Percentiles rank a stretch among this genome's conserved stretches.
Conservation (phyloP, 2,888 invertebrate genomes). For the Heliconius ethilla region DNA sequence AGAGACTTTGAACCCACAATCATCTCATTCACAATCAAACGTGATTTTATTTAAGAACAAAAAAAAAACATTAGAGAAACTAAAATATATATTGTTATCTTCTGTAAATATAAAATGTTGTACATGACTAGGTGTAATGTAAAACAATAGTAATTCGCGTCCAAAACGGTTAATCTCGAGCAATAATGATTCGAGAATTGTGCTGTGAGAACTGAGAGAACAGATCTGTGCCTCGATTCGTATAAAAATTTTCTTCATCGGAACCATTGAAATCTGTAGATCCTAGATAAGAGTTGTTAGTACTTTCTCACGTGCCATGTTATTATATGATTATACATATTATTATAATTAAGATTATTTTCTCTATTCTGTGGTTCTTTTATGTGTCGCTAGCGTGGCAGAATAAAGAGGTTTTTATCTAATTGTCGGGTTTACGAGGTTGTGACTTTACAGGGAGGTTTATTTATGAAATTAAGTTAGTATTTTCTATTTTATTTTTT, state of each 20-base stretch:
- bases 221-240: constrained; percentile 50
- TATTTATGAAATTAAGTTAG: background rate
- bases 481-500: background rate
- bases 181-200: constrained; percentile 54
- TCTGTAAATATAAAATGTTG: background rate
- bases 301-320: constrained; percentile 23
- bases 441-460: background rate
- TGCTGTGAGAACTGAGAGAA: constrained; percentile 62
- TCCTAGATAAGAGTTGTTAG: constrained; percentile 43
- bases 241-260: constrained; percentile 50
- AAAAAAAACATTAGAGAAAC: background rate
- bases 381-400: background rate
- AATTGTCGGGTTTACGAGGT: background rate
- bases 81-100: constrained; percentile 6
- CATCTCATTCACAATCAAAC: too few species aligned
- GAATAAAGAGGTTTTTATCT: background rate
- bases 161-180: constrained; percentile 40
- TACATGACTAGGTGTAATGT: constrained; percentile 26
- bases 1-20: too few species aligned
- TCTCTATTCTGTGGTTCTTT: background rate
- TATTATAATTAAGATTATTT: constrained; percentile 1
- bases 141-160: constrained; percentile 28
- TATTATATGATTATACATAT: constrained; percentile 18
- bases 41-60: background rate
- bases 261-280: constrained; percentile 49